Evolutionary conservation across 2,797 vertebrate species (phyloP).

Genomic region (Alfaro cultratus): DNA sequence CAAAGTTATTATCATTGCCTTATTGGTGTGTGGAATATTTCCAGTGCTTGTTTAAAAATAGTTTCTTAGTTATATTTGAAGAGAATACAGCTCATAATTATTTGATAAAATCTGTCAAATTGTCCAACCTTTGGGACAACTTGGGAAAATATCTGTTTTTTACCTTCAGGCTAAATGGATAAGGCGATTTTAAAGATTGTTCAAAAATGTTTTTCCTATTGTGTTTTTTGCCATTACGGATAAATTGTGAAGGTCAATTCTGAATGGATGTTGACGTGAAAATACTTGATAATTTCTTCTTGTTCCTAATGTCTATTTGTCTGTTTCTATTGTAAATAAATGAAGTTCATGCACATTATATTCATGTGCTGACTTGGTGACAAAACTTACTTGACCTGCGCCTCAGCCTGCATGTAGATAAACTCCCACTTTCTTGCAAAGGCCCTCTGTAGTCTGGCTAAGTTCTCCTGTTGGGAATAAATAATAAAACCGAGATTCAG

Average conservation of each 20-base stretch:
- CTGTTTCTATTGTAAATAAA: constrained; percentile 35
- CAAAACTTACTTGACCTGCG: constrained; percentile 97
- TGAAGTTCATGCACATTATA: constrained; percentile 20
- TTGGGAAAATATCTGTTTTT: background rate
- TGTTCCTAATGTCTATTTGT: background rate
- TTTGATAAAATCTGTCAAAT: background rate
- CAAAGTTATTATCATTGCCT: too few species aligned
- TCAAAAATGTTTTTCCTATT: background rate
- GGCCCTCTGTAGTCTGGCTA: constrained; percentile 96
- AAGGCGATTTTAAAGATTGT: background rate
- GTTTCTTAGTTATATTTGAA: background rate
- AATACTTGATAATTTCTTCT: background rate
- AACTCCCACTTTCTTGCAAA: constrained; percentile 99
- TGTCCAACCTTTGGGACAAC: too few species aligned
- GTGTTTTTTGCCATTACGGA: background rate
- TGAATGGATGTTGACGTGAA: background rate
- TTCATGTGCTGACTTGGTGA: constrained; percentile 62
- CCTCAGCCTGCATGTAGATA: constrained; percentile 99
- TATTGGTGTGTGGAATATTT: too few species aligned
- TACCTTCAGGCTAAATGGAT: background rate
- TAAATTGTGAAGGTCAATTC: background rate
- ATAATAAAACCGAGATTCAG: background rate
- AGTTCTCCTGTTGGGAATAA: constrained; percentile 87
- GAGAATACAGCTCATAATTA: background rate
- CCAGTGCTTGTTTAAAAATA: background rate